These are phyloP conservation scores for Drosophila mayri DNA, from an alignment of 1,140 invertebrate species.

Conservation along the genomic window DNA sequence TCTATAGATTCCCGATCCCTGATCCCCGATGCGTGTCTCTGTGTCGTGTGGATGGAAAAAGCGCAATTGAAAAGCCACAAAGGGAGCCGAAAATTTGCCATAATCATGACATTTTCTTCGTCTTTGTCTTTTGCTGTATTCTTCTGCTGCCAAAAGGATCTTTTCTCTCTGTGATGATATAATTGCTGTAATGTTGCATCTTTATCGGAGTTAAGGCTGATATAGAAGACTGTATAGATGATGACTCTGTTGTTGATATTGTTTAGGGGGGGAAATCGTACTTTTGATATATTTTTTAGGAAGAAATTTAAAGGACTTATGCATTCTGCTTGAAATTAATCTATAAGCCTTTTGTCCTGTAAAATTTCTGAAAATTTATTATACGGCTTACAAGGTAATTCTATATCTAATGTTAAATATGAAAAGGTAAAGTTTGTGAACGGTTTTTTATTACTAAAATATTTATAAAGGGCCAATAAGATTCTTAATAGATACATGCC, in stretches of 20 bases:
- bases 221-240: constrained; percentile 21
- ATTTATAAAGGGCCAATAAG: neutral
- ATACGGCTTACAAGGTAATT: neutral
- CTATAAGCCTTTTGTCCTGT: neutral
- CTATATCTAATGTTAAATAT: neutral
- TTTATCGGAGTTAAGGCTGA: constrained; percentile 44
- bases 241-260: constrained; percentile 58
- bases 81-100: constrained; percentile 75
- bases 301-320: constrained; percentile 2
- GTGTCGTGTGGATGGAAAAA: constrained; percentile 65
- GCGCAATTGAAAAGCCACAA: constrained; percentile 74
- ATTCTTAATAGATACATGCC: too few relatives aligned
- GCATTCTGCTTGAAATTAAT: neutral
- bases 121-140: constrained; percentile 8
- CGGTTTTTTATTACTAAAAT: neutral
- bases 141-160: constrained; percentile 18
- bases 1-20: constrained; percentile 21
- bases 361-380: neutral
- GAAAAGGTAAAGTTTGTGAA: neutral
- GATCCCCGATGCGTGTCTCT: constrained; percentile 14
- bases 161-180: constrained; percentile 33
- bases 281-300: constrained; percentile 36
- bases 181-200: constrained; percentile 77
- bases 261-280: constrained; percentile 1
- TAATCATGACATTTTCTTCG: constrained; percentile 74